Conservation (phyloP, 1,140 invertebrate genomes). For the Daktulosphaira vitifoliae region DNA sequence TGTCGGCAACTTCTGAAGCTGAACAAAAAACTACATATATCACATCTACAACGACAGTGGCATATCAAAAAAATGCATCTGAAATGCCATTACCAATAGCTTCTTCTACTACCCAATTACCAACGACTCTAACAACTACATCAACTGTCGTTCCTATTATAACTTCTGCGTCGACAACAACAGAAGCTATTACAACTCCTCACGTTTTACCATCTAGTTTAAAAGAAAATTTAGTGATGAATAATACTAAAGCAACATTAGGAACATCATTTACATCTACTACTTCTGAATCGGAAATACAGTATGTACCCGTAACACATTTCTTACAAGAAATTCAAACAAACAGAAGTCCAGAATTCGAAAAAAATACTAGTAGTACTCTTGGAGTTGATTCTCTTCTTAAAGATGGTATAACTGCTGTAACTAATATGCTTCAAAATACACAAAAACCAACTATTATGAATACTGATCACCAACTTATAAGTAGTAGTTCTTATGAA, state of each 20-base stretch:
- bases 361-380: background rate
- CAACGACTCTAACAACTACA: background rate
- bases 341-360: background rate
- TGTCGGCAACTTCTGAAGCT: background rate
- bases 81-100: background rate
- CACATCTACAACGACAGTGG: background rate
- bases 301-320: slow-evolving; percentile 12
- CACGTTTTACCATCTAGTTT: slow-evolving; percentile 23
- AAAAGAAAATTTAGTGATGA: background rate
- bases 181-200: background rate
- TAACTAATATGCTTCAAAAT: slow-evolving; percentile 13
- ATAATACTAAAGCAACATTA: background rate
- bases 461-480: background rate
- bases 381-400: background rate
- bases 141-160: slow-evolving; percentile 41
- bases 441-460: slow-evolving; percentile 1
- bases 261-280: background rate
- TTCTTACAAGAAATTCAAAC: slow-evolving; percentile 2
- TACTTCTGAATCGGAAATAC: slow-evolving; percentile 6
- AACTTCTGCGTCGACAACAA: slow-evolving; percentile 37
- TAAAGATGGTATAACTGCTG: slow-evolving; percentile 17
- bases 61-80: background rate
- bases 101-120: background rate
- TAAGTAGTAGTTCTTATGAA: background rate
- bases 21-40: background rate